Base-by-base conservation (phyloP, 2,888 invertebrate species). In the Iselma pallidipennis region DNA sequence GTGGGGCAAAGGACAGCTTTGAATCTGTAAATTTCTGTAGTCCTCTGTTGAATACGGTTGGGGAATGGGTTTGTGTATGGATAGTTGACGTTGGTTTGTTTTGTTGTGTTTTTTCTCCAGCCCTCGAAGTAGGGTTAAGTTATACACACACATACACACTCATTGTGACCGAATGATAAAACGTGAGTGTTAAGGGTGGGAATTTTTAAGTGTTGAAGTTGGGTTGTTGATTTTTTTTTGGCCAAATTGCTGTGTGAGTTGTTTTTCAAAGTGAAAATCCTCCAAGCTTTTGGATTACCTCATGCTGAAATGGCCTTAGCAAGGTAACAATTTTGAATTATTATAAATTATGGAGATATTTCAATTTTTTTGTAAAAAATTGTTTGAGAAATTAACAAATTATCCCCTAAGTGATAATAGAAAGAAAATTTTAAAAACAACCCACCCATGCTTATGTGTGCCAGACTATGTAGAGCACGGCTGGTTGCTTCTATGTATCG, bases 381-480 rank as follows among this genome's bases (percentile, higher is more conserved):
- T n/a, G n/a, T n/a, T n/a, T n/a, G n/a, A n/a, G n/a, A n/a, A n/a
- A n/a, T n/a, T n/a, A n/a, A n/a, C n/a, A n/a, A n/a, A n/a, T n/a
- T n/a, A 25, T 25, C 25, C 25, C 25, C 25, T 6, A 25, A n/a
- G n/a, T n/a, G n/a, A 49, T 58, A 63, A 66, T 66, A 61, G 61
- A 64, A 52, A 25, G 25, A 21, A 21, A 42, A 19, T 9, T 4
- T 7, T 66, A n/a, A n/a, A n/a, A n/a, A n/a, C n/a, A 66, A 69
- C 68, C 70, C 70, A 68, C 67, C 66, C 62, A 53, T 58, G 56
- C 65, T 71, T 72, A 71, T 72, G 69, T 74, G 70, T 72, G 71
- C 71, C 65, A 65, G 66, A 62, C 68, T 71, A 75, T 75, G 74
- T 75, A 70, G 75, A 75, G 75, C 75, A 75, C 71, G 71, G 73